Percentiles rank a stretch among this genome's conserved stretches.
Evolutionary conservation across 1,140 invertebrate genomes (phyloP).

Genomic region (Cecropterus lyciades): DNA sequence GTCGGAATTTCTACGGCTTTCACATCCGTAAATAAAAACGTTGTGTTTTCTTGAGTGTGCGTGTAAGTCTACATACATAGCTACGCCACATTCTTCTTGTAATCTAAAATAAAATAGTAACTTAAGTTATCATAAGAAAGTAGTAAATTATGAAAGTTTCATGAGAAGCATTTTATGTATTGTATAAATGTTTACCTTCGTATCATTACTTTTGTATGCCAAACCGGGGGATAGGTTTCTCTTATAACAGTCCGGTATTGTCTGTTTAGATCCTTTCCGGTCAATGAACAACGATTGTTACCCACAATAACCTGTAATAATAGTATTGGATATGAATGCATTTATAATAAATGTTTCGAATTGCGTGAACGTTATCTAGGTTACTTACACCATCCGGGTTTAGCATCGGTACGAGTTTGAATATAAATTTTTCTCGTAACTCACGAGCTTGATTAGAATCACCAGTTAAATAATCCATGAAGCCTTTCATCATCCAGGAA

Average conservation of each 20-base stretch:
- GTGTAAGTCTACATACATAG: slow-evolving; percentile 97
- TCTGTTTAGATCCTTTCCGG: slow-evolving; percentile 94
- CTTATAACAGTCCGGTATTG: slow-evolving; percentile 95
- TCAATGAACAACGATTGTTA: slow-evolving; percentile 94
- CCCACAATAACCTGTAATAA: slow-evolving; percentile 90
- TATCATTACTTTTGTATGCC: slow-evolving; percentile 96
- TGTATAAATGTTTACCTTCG: slow-evolving; percentile 85
- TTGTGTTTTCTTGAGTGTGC: slow-evolving; percentile 97
- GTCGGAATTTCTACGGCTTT: slow-evolving; percentile 92
- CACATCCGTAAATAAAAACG: slow-evolving; percentile 98
- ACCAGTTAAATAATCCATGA: slow-evolving; percentile 95
- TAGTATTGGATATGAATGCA: slow-evolving; percentile 36
- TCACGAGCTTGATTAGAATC: slow-evolving; percentile 91
- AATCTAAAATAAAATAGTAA: slow-evolving; percentile 83
- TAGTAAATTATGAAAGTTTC: neutral
- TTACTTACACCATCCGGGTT: slow-evolving; percentile 96
- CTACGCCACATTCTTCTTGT: slow-evolving; percentile 95
- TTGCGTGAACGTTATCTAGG: slow-evolving; percentile 37
- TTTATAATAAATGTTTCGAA: slow-evolving; percentile 37
- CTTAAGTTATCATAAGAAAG: no score
- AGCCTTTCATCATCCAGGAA: slow-evolving; percentile 98
- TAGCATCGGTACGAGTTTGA: slow-evolving; percentile 97
- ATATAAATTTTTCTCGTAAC: slow-evolving; percentile 96
- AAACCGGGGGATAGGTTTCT: slow-evolving; percentile 96
- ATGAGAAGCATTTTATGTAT: neutral